Percentiles rank a stretch among this genome's conserved stretches.
Conservation (phyloP, 2,797 vertebrate species). For the Myotis planiceps region DNA sequence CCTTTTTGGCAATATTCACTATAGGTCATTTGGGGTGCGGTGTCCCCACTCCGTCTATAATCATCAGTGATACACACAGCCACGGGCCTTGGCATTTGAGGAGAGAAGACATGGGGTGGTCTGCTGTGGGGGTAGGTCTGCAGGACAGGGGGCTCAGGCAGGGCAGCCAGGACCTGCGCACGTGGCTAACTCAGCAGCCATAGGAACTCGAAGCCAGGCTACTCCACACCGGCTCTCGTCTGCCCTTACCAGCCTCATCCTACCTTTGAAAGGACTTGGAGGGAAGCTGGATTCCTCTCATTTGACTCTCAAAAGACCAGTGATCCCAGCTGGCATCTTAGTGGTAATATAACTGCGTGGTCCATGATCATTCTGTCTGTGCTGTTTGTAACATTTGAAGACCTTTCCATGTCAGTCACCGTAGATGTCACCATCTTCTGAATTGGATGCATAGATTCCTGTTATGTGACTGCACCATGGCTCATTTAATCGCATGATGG, state of each 20-base stretch:
- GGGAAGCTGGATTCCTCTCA: not conserved
- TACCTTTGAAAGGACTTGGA: not conserved
- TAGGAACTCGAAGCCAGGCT: not conserved
- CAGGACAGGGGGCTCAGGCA: not conserved
- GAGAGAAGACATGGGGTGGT: not conserved
- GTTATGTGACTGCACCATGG: not conserved
- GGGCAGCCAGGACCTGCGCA: accelerated
- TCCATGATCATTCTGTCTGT: not conserved
- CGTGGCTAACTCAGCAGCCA: not conserved
- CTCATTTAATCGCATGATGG: not conserved
- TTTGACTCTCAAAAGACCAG: not conserved
- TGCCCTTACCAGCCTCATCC: not conserved
- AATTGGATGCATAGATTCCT: not conserved
- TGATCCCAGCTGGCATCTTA: not conserved
- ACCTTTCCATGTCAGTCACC: not conserved
- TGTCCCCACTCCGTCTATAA: not conserved
- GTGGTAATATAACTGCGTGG: not conserved
- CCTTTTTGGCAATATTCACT: not conserved
- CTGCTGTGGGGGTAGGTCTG: not conserved
- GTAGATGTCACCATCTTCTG: not conserved
- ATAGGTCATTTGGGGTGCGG: not conserved
- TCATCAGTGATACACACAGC: not conserved
- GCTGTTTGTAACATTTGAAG: not conserved
- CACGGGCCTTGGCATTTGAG: not conserved
- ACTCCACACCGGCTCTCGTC: too few relatives aligned